These are phyloP conservation scores for Copidosoma aretas DNA, from an alignment of 2,888 invertebrate species.

Conservation along the genomic window DNA sequence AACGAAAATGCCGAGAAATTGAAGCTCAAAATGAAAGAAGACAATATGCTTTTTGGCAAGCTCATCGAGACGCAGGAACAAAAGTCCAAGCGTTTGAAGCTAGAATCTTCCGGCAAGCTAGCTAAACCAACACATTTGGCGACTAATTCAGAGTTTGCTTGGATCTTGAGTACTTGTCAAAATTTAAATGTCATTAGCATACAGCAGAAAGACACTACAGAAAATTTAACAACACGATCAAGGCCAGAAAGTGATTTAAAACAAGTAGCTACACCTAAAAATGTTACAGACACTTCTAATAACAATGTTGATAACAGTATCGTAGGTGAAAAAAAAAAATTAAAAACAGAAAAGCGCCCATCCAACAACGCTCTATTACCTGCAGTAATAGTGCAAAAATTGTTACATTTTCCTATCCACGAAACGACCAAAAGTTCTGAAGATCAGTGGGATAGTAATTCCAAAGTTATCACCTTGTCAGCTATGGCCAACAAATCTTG, in stretches of 20 bases:
- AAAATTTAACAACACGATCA: neutral
- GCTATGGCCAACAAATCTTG: conserved; percentile 56
- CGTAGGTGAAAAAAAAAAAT: neutral
- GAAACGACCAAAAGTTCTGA: conserved; percentile 1
- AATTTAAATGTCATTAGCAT: neutral
- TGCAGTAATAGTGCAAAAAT: conserved; percentile 32
- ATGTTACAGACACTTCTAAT: neutral
- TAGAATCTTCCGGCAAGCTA: conserved; percentile 33
- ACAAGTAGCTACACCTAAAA: neutral
- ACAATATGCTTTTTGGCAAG: conserved; percentile 65
- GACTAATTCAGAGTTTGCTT: conserved; percentile 25
- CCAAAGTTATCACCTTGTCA: conserved; percentile 39
- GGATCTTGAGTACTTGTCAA: conserved; percentile 11
- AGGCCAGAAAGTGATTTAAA: too few relatives aligned
- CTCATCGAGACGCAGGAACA: conserved; percentile 65
- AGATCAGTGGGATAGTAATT: conserved; percentile 20
- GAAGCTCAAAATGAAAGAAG: conserved; percentile 55
- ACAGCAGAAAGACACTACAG: neutral
- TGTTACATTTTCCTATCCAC: conserved; percentile 40
- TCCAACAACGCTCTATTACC: conserved; percentile 7
- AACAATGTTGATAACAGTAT: neutral
- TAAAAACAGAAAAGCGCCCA: too few relatives aligned
- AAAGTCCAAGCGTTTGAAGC: conserved; percentile 57
- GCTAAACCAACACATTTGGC: neutral
- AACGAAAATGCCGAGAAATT: neutral